phyloP scores from a whole-genome alignment of 2,797 vertebrate species.

The Australoheros facetus region DNA sequence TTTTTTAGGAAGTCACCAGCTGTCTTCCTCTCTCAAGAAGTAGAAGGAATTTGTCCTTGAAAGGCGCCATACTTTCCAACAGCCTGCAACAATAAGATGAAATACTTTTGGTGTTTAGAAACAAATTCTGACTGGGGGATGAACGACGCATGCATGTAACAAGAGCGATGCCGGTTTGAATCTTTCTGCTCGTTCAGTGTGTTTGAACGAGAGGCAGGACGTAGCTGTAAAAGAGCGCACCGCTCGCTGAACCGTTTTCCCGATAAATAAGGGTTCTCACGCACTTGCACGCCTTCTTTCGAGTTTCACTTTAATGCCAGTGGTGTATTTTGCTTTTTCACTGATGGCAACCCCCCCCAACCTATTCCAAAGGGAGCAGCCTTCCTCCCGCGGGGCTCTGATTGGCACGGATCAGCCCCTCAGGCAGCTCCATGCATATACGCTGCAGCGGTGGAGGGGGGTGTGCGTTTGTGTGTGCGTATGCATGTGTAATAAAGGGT shows the following conservation, averaged over 20 bases:
- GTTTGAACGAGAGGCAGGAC: conserved; percentile 18
- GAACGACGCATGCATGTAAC: neutral
- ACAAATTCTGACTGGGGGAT: conserved; percentile 3
- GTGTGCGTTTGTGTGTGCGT: neutral
- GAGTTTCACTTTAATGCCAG: conserved; percentile 50
- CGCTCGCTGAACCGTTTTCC: conserved; percentile 1
- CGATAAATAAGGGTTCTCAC: conserved; percentile 13
- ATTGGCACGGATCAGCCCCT: conserved; percentile 54
- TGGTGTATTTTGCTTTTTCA: conserved; percentile 56
- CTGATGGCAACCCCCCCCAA: conserved; percentile 53
- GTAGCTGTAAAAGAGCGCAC: conserved; percentile 5
- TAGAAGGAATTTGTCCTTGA: conserved; percentile 11
- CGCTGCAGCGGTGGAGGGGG: neutral
- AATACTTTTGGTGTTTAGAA: conserved; percentile 7
- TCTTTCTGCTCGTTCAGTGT: conserved; percentile 7
- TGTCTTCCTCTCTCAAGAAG: conserved; percentile 17
- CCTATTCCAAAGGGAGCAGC: conserved; percentile 57
- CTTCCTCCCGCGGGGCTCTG: conserved; percentile 57
- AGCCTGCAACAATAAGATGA: conserved; percentile 14
- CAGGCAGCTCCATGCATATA: conserved; percentile 17
- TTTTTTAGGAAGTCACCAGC: conserved; percentile 12
- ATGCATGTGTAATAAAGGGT: conserved; percentile 39
- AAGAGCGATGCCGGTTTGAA: neutral
- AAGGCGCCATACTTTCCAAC: conserved; percentile 8
- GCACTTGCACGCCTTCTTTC: conserved; percentile 61